A percentile compares a stretch with the other conserved stretches of the same genome.
Evolutionary conservation across 2,888 invertebrate genomes (phyloP).

Genomic region (Synergus umbraculus): DNA sequence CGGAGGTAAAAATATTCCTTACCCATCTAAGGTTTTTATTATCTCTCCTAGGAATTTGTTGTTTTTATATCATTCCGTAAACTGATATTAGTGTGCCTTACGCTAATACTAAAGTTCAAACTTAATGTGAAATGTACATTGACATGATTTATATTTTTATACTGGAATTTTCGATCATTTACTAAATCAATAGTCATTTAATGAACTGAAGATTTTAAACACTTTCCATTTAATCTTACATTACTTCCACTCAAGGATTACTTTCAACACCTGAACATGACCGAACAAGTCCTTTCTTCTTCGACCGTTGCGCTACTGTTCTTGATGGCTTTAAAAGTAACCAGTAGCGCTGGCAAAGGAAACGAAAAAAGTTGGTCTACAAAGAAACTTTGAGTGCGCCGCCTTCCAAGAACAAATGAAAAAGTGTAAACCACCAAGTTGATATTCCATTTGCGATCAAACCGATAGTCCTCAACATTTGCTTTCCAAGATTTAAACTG

Average conservation of each 20-base stretch:
- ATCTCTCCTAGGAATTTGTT: constrained; percentile 52
- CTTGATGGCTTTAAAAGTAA: constrained; percentile 62
- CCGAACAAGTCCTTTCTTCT: constrained; percentile 14
- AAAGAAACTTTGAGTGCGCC: constrained; percentile 43
- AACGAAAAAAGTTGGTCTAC: constrained; percentile 47
- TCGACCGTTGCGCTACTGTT: constrained; percentile 38
- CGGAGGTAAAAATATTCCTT: no score
- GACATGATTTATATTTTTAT: background rate
- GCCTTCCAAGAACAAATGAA: constrained; percentile 58
- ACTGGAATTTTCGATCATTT: background rate
- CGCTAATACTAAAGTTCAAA: background rate
- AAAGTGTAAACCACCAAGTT: constrained; percentile 60
- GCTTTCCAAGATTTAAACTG: background rate
- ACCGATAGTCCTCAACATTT: background rate
- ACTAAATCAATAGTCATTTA: background rate
- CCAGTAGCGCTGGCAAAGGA: constrained; percentile 53
- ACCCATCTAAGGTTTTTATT: constrained; percentile 60
- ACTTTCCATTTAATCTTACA: constrained; percentile 22
- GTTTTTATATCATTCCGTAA: constrained; percentile 50
- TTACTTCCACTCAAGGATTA: constrained; percentile 9
- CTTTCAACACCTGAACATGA: constrained; percentile 28
- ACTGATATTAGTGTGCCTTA: background rate
- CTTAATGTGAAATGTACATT: constrained; percentile 1
- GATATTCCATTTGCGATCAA: constrained; percentile 61
- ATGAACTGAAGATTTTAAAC: constrained; percentile 6